Conservation (phyloP, 2,888 invertebrate species). For the Pristionchus entomophagus region DNA sequence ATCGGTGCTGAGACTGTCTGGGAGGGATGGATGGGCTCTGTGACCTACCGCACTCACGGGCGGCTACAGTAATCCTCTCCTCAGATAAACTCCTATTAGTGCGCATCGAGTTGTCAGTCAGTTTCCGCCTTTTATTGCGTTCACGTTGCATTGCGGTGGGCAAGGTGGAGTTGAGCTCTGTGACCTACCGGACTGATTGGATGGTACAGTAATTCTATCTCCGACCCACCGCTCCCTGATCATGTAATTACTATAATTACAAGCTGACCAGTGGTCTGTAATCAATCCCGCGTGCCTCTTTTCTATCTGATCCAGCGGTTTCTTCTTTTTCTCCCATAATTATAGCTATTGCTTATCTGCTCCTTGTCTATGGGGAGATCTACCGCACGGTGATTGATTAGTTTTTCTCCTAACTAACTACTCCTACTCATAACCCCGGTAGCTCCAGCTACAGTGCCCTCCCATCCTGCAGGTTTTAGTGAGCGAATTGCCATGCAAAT, state of each 20-base stretch:
- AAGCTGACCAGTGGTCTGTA: background rate
- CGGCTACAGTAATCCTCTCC: background rate
- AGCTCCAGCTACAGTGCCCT: background rate
- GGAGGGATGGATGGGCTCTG: background rate
- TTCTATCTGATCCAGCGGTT: constrained; percentile 26
- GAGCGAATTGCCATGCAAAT: too few relatives aligned
- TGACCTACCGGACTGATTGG: background rate
- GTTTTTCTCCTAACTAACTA: background rate
- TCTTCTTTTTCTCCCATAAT: constrained; percentile 14
- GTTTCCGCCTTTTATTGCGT: too few relatives aligned
- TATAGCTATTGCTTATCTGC: constrained; percentile 7
- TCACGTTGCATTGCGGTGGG: too few relatives aligned
- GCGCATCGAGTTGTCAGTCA: too few relatives aligned
- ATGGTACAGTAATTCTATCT: background rate
- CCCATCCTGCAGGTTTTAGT: background rate
- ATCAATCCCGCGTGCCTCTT: background rate
- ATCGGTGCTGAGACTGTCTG: constrained; percentile 40
- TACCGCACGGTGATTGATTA: constrained; percentile 23
- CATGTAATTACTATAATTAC: constrained; percentile 18
- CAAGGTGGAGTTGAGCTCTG: background rate
- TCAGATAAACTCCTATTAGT: too few relatives aligned
- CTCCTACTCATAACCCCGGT: background rate
- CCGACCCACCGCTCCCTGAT: background rate
- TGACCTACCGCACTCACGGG: background rate
- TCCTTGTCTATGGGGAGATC: background rate